Base-by-base conservation (phyloP, 1,140 invertebrate species). In the Teleopsis dalmanni region DNA sequence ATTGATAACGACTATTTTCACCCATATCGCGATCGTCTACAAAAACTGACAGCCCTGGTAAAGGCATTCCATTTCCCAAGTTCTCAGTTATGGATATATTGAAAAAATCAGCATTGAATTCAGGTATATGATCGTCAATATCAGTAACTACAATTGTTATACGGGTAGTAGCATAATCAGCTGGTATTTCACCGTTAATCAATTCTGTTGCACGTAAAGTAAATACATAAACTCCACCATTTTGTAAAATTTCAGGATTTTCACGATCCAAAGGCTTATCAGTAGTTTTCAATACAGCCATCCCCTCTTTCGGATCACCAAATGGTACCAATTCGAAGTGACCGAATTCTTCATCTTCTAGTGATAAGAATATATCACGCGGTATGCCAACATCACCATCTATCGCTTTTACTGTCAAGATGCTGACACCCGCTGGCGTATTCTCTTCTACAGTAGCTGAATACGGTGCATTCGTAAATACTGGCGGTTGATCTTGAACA, bases 141-240 rank as follows among this genome's bases (percentile, higher is more conserved):
- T 93, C 89, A 0, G 82, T 84, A 6, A 93, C 81, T 2, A 91
- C 82, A 22, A 93, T 81, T 0, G 85, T 86, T 0, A 92, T 73
- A 10, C 81, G 76, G 0, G 84, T 83, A 0, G 76, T 74, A 1
- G 81, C 76, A 3, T 76, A 78, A 53, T 88, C 84, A 0, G 79
- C 81, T 4, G 81, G 81, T 22, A 81, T 75, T 58, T 82, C 80
- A 18, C 82, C 79, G 55, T 86, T 81, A 31, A 86, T 83, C 6
- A 87, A 55, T 69, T 88, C 85, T 4, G 83, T 86, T 0, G 85
- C 85, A 72, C 81, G 55, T 16, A 90, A 74, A 48, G 75, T 76
- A 56, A 89, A 87, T 6, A 75, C 81, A 59, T 90, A 89, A 35
- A 88, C 81, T 0, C 86, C 87, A 2, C 86, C 87, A 58, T 84